Evolutionary conservation across 2,888 invertebrate genomes (phyloP).

Genomic region (Allolobophora icterica): DNA sequence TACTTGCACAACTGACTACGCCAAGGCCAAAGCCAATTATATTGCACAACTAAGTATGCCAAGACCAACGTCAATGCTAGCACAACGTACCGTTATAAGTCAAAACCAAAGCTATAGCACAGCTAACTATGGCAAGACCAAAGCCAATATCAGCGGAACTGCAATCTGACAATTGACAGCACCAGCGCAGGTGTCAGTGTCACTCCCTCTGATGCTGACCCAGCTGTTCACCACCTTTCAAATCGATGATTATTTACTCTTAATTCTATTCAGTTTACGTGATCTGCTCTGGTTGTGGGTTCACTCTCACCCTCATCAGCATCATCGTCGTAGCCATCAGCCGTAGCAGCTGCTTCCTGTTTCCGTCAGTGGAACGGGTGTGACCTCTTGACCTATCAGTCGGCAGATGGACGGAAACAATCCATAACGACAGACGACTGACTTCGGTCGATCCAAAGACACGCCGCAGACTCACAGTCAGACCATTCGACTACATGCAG

Average conservation of each 20-base stretch:
- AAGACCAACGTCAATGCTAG: no score
- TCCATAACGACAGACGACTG: neutral
- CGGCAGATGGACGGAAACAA: neutral
- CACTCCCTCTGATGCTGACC: neutral
- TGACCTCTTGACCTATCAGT: conserved; percentile 9
- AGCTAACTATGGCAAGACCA: neutral
- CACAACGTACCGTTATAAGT: no score
- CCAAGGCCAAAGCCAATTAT: no score
- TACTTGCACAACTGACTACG: no score
- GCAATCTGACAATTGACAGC: neutral
- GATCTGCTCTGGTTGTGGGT: neutral
- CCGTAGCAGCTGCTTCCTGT: neutral
- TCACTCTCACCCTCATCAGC: neutral
- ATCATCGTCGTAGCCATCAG: neutral
- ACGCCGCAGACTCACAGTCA: no score
- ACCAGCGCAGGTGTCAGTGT: neutral
- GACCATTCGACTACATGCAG: no score
- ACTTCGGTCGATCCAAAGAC: no score
- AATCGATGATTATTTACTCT: neutral
- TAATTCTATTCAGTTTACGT: neutral
- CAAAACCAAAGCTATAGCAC: neutral
- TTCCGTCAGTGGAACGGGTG: neutral
- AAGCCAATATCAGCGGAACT: no score
- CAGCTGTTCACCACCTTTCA: neutral
- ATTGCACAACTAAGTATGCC: no score